Base-by-base conservation (phyloP, 2,888 invertebrate species). In the Spodoptera exigua region DNA sequence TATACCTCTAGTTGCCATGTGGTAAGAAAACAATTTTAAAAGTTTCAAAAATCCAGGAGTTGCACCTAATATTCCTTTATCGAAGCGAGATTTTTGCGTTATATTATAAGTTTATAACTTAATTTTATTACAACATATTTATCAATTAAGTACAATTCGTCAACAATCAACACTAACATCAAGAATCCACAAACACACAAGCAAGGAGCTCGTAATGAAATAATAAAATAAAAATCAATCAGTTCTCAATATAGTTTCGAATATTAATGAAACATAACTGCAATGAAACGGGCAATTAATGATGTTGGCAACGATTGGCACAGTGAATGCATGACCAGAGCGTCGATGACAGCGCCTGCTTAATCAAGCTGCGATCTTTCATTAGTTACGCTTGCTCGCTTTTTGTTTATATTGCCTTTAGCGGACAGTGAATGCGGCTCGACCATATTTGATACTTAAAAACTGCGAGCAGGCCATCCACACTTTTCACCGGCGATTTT, bases 201-300 rank as follows among this genome's bases (percentile, higher is more conserved):
- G 27, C 27, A 27, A 27, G 1, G 27, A 5, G 46, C 51, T 43
- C 35, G 63, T 7, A 21, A 21, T 21, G 76, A 81, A 81, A 76
- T 77, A 81, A 85, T 54, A 63, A 62, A 65, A 64, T 41, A 66
- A 66, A 66, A 63, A 72, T 77, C 75, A 76, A 80, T 80, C 76
- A 78, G 59, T 69, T 76, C 80, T 79, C 78, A 76, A 82, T 86
- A 84, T 82, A 89, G 84, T 87, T 85, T 83, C 71, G 81, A 82
- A 88, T 87, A 89, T 88, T 89, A 92, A 91, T 91, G 88, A 89
- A 88, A 86, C 85, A 89, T 87, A 85, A 86, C 84, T 75, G 83
- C 89, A 87, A 89, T 91, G 90, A 91, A 89, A 87, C 82, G 89
- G 85, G 77, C 91, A 89, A 92, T 92, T 91, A 91, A 91, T 90